Evolutionary conservation across 2,113 vertebrate genomes (phyloP).

Genomic region (Phaethon lepturus): DNA sequence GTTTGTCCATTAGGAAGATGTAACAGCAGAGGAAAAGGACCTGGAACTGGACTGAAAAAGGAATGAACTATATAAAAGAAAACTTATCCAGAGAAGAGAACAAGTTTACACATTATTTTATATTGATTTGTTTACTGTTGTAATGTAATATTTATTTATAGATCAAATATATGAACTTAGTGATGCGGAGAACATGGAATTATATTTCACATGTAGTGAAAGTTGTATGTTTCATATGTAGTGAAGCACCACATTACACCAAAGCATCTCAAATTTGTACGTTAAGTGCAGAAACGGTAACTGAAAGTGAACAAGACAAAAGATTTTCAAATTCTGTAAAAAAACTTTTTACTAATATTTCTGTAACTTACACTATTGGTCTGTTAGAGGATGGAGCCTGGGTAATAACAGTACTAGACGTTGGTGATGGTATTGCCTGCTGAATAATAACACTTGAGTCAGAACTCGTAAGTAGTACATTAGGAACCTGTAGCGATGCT

Average conservation of each 20-base stretch:
- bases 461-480: conserved; percentile 94
- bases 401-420: conserved; percentile 99
- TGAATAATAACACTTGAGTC: conserved; percentile 98
- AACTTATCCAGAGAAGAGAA: conserved; percentile 60
- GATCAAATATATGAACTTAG: conserved; percentile 45
- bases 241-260: conserved; percentile 34
- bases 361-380: conserved; percentile 95
- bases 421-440: conserved; percentile 97
- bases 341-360: conserved; percentile 19
- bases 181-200: conserved; percentile 36
- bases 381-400: conserved; percentile 97
- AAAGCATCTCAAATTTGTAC: conserved; percentile 8
- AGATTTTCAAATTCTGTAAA: neutral
- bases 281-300: neutral
- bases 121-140: neutral
- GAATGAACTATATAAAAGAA: conserved; percentile 69
- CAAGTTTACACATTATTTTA: conserved; percentile 35
- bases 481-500: conserved; percentile 97
- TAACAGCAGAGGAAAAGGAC: conserved; percentile 95
- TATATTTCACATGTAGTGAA: conserved; percentile 37
- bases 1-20: conserved; percentile 99
- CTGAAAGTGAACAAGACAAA: neutral
- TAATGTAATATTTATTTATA: conserved; percentile 9
- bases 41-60: conserved; percentile 92
- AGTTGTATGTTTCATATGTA: conserved; percentile 24